Evolutionary conservation across 2,888 invertebrate species (phyloP), one percentile per base, ranked within the genome.

Genomic region (Crepidodera aurea): DNA sequence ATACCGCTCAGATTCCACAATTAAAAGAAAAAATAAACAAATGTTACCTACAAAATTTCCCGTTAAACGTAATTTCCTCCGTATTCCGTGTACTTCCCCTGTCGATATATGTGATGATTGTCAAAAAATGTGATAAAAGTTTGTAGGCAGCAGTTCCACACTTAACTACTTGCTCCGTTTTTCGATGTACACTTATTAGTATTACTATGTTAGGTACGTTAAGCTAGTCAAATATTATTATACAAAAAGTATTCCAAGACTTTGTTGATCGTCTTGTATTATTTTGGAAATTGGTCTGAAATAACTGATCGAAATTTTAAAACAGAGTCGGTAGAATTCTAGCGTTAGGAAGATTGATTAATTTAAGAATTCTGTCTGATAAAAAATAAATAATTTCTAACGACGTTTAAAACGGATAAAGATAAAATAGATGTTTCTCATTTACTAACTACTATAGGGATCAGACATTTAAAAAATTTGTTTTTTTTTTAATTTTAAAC

Each of bases 161-260:
- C 72, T 70, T 68, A 62, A 79, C 77, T 69, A 75, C 79, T 79
- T 79, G 78, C 79, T 79, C 79, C 79, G 70, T 57, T 68, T 71
- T 70, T 57, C 25, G 65, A 68, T 74, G 70, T 73, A 76, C 74
- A 73, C 75, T 75, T 66, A 64, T 70, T 76, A 77, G 77, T 79
- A 79, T 78, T 79, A 78, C 70, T 78, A 75, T 69, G 65, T 73
- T 75, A 73, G 72, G 74, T 68, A 72, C 71, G 19, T 66, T 73
- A 75, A 72, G 69, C 77, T 77, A 78, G 77, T 78, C 77, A 78
- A 69, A 68, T 51, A 58, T 66, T 51, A 19, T n/a, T n/a, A n/a
- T n/a, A 53, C 16, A 25, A 27, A 48, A 51, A 29, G 40, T 54
- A 46, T 53, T 54, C 53, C 40, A 37, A 19, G 50, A 40, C 27